Conservation (phyloP, 2,797 vertebrate genomes). For the Chaunax sp. region DNA sequence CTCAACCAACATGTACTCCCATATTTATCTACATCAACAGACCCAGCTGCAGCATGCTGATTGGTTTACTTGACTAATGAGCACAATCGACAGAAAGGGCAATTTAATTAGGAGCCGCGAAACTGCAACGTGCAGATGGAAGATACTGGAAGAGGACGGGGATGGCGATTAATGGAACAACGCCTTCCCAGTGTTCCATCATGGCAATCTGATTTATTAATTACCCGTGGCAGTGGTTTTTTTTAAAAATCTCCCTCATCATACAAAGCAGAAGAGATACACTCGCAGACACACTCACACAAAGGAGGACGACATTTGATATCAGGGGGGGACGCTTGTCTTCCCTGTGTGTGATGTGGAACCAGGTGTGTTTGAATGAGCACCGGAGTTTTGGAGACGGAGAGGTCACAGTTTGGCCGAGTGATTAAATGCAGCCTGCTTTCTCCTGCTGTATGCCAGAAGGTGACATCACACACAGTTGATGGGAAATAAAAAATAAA, state of each 20-base stretch:
- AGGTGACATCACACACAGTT: slow-evolving; percentile 35
- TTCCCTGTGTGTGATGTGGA: slow-evolving; percentile 22
- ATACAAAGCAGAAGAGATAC: slow-evolving; percentile 58
- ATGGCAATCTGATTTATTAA: slow-evolving; percentile 79
- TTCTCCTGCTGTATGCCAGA: slow-evolving; percentile 20
- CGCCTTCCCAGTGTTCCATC: slow-evolving; percentile 66
- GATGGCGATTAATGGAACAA: slow-evolving; percentile 74
- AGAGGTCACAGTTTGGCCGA: slow-evolving; percentile 22
- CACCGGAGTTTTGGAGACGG: not conserved
- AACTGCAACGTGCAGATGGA: slow-evolving; percentile 68
- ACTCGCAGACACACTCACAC: not conserved
- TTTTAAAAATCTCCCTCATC: slow-evolving; percentile 41
- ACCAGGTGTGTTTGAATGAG: slow-evolving; percentile 10
- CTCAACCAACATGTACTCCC: slow-evolving; percentile 60
- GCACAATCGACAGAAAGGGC: slow-evolving; percentile 74
- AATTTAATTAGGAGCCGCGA: slow-evolving; percentile 75
- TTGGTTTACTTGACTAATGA: slow-evolving; percentile 80
- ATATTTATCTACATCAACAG: slow-evolving; percentile 66
- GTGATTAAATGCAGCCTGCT: slow-evolving; percentile 36
- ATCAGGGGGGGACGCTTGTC: slow-evolving; percentile 22
- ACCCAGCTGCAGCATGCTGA: slow-evolving; percentile 67
- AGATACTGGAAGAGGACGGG: slow-evolving; percentile 68
- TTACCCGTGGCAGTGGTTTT: slow-evolving; percentile 57
- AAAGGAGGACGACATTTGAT: slow-evolving; percentile 18
- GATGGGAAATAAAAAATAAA: slow-evolving; percentile 38